phyloP scores from a whole-genome alignment of 2,113 vertebrate species.

The Drymodes brunneopygia region DNA sequence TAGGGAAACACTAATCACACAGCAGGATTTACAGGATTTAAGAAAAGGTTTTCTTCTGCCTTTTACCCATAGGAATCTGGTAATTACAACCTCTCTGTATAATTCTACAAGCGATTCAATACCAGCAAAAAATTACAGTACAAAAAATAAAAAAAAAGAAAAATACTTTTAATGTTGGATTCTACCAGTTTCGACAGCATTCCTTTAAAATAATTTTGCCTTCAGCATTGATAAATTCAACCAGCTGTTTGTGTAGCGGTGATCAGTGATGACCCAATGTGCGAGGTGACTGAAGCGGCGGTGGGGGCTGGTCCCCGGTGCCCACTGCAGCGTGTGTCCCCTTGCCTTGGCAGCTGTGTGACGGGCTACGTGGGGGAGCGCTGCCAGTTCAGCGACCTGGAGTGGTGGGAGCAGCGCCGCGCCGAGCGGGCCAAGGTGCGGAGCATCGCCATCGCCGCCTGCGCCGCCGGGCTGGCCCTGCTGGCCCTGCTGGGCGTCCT shows the following conservation, averaged over 20 bases:
- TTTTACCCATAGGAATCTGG: not conserved
- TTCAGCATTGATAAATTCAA: not conserved
- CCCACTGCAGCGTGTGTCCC: not conserved
- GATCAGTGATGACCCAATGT: not conserved
- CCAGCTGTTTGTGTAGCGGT: not conserved
- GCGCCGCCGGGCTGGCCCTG: slow-evolving; percentile 59
- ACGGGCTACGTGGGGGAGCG: slow-evolving; percentile 84
- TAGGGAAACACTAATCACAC: not conserved
- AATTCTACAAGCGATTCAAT: not conserved
- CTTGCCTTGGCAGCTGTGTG: slow-evolving; percentile 73
- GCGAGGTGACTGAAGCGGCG: accelerated
- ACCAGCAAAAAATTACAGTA: not conserved
- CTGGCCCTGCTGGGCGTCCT: slow-evolving; percentile 72
- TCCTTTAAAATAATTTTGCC: not conserved
- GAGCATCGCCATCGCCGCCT: slow-evolving; percentile 64
- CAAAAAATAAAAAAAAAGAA: not conserved
- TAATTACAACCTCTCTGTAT: not conserved
- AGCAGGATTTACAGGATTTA: not conserved
- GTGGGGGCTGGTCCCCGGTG: accelerated
- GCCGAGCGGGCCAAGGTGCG: slow-evolving; percentile 69
- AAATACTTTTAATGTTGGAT: not conserved
- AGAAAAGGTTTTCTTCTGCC: not conserved
- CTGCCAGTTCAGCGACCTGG: slow-evolving; percentile 87
- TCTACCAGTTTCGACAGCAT: not conserved
- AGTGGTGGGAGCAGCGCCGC: slow-evolving; percentile 86